phyloP scores from a whole-genome alignment of 1,140 invertebrate species.

The Drosophila bifasciata region DNA sequence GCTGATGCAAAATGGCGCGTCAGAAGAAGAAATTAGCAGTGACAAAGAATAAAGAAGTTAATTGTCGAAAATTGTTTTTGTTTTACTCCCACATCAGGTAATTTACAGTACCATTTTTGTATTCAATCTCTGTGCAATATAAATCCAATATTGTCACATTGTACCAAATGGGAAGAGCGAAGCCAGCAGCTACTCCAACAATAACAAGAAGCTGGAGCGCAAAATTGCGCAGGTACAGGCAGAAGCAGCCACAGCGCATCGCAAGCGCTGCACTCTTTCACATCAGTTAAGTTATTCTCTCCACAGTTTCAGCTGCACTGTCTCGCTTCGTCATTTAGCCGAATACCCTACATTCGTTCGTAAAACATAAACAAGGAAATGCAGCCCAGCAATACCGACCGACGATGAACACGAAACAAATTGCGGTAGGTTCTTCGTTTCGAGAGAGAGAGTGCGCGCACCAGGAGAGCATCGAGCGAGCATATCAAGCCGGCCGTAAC shows the following conservation, averaged over 20 bases:
- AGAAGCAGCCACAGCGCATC: constrained; percentile 6
- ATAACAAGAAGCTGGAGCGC: constrained; percentile 63
- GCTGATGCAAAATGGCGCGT: neutral
- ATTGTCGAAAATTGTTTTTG: too few species aligned
- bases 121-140: neutral
- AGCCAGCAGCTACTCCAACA: constrained; percentile 40
- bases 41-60: constrained; percentile 3
- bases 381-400: constrained; percentile 48
- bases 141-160: constrained; percentile 2
- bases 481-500: constrained; percentile 53
- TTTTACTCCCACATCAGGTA: too few species aligned
- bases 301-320: constrained; percentile 3
- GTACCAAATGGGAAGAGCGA: constrained; percentile 8
- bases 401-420: constrained; percentile 67
- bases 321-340: constrained; percentile 43
- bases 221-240: constrained; percentile 60
- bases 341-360: constrained; percentile 74
- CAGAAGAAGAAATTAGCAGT: constrained; percentile 16
- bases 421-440: constrained; percentile 73
- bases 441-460: constrained; percentile 13
- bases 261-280: constrained; percentile 15
- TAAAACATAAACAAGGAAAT: constrained; percentile 81
- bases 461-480: neutral
- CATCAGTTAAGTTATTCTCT: too few species aligned
- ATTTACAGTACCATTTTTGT: too few species aligned